Conservation (phyloP, 2,888 invertebrate genomes). For the Andrena hattorfiana region DNA sequence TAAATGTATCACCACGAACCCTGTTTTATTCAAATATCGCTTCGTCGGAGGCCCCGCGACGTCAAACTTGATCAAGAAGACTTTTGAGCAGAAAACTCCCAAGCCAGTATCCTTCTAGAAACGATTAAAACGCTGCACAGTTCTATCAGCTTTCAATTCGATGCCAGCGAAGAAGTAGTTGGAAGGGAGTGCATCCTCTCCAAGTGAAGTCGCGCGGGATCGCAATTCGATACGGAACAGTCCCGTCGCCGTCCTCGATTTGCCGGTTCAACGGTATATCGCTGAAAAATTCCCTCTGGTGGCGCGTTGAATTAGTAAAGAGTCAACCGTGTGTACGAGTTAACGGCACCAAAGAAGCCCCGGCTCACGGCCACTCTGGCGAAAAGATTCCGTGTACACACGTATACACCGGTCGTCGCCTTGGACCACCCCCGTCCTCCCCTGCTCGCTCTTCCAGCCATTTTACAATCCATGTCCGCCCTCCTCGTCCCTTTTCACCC, state of each 20-base stretch:
- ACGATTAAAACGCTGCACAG: too few species aligned
- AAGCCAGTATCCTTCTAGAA: too few species aligned
- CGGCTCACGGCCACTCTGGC: slow-evolving; percentile 18
- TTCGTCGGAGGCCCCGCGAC: too few species aligned
- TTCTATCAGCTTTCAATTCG: too few species aligned
- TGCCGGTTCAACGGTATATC: slow-evolving; percentile 20
- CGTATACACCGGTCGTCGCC: not conserved
- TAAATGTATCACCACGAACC: too few species aligned
- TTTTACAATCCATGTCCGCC: slow-evolving; percentile 34
- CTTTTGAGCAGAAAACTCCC: too few species aligned
- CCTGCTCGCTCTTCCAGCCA: slow-evolving; percentile 23
- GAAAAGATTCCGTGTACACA: slow-evolving; percentile 40
- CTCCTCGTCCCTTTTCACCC: not conserved
- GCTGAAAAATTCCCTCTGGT: slow-evolving; percentile 75
- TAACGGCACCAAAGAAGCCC: slow-evolving; percentile 31
- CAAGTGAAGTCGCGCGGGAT: not conserved
- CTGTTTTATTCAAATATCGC: too few species aligned
- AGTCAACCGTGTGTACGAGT: slow-evolving; percentile 55
- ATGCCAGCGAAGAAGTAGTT: too few species aligned
- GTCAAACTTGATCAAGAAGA: too few species aligned
- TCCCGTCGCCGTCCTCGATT: not conserved
- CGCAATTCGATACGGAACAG: not conserved
- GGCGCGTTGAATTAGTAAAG: slow-evolving; percentile 80
- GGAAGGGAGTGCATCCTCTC: not conserved
- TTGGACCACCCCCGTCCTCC: not conserved